These are phyloP conservation scores for Drosophila aldrichi DNA, from an alignment of 2,888 invertebrate species.

Conservation along the genomic window DNA sequence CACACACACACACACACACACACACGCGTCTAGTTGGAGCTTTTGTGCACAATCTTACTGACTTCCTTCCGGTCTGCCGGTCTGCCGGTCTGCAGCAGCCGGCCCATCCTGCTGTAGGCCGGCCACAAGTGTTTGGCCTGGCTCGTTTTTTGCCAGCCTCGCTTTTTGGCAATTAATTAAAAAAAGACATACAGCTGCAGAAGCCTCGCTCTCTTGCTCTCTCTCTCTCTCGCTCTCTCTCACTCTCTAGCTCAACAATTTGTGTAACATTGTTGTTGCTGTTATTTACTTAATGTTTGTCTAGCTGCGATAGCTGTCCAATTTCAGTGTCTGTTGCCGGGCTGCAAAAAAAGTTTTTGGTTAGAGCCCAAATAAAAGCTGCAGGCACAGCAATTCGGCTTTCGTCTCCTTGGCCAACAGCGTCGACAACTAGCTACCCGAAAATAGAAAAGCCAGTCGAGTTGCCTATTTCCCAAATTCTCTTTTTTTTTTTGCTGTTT, in stretches of 20 bases:
- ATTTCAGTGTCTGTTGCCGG: conserved; percentile 54
- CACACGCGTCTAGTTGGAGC: conserved; percentile 22
- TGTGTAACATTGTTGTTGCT: conserved; percentile 61
- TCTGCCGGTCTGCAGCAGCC: conserved; percentile 17
- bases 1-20: conserved; percentile 15
- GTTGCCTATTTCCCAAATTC: conserved; percentile 40
- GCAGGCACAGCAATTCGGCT: conserved; percentile 64
- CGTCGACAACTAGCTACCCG: conserved; percentile 42
- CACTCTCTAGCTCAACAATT: conserved; percentile 64
- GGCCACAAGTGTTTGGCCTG: conserved; percentile 74
- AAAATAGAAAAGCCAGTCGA: conserved; percentile 44
- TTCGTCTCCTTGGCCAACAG: conserved; percentile 14
- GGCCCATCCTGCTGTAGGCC: conserved; percentile 31
- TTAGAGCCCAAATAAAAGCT: conserved; percentile 67
- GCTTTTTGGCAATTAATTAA: conserved; percentile 83
- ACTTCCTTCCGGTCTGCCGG: conserved; percentile 76
- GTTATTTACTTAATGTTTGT: conserved; percentile 68
- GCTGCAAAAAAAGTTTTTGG: conserved; percentile 63
- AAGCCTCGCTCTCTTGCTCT: background rate
- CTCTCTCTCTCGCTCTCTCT: too few species aligned
- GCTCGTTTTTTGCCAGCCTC: conserved; percentile 59
- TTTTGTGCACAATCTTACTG: conserved; percentile 76
- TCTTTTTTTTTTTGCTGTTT: conserved; percentile 34
- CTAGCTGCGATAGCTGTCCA: conserved; percentile 69
- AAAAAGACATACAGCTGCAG: conserved; percentile 53